Conservation (phyloP, 2,797 vertebrate genomes). For the Sarcoramphus papa region DNA sequence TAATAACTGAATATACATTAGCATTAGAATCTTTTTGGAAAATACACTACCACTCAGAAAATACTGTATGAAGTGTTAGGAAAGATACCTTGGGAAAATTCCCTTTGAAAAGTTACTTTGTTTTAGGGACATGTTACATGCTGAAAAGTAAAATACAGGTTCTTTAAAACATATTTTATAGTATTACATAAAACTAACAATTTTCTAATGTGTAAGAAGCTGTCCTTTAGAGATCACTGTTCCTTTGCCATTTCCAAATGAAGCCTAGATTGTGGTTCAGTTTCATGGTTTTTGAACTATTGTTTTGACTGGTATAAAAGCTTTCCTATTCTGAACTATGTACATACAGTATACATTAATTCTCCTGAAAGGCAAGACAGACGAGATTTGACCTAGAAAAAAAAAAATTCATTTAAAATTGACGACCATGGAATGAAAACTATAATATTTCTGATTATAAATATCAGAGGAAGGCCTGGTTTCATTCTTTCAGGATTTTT, state of each 20-base stretch:
- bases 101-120: not conserved
- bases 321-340: not conserved
- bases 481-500: not conserved
- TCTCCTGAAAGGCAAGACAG: not conserved
- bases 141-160: not conserved
- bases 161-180: not conserved
- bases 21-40: not conserved
- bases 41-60: not conserved
- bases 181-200: not conserved
- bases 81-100: not conserved
- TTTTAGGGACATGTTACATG: fast-evolving
- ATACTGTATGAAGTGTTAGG: not conserved
- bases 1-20: not conserved
- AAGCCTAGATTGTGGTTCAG: not conserved
- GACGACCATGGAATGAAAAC: not conserved
- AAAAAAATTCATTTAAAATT: not conserved
- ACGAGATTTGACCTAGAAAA: not conserved
- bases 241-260: not conserved
- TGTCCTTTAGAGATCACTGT: not conserved
- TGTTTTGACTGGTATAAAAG: not conserved
- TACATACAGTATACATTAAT: not conserved
- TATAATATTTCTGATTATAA: not conserved
- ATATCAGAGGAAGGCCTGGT: not conserved
- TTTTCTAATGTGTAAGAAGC: not conserved
- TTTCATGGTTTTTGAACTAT: not conserved